Conservation (phyloP, 2,113 vertebrate genomes). For the Anseranas semipalmata region DNA sequence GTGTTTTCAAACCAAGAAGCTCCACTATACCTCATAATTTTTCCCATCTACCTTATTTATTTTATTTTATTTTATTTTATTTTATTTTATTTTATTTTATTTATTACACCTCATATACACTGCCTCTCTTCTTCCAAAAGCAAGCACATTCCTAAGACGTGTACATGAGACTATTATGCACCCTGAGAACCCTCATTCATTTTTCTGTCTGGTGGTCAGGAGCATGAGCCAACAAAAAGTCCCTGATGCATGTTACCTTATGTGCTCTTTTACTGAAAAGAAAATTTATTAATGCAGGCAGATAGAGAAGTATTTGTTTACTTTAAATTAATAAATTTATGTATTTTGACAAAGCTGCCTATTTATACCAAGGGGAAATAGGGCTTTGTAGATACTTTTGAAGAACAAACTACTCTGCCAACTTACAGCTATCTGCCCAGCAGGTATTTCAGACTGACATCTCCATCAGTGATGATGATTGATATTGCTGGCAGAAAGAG, state of each 20-base stretch:
- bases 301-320: not conserved
- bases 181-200: not conserved
- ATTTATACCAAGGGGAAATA: not conserved
- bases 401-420: not conserved
- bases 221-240: not conserved
- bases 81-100: not conserved
- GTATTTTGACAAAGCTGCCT: not conserved
- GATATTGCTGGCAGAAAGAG: not conserved
- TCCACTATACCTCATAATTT: not conserved
- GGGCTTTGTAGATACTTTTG: not conserved
- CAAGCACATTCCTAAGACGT: not conserved
- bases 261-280: rapidly evolving
- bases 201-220: not conserved
- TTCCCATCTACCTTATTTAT: not conserved
- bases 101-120: not conserved
- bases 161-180: not conserved
- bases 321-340: not conserved
- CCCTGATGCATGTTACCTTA: not conserved
- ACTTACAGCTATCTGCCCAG: not conserved
- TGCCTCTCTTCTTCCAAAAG: not conserved
- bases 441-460: not conserved
- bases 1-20: not conserved
- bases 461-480: not conserved
- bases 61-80: too few species aligned
- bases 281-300: not conserved